A percentile compares a stretch with the other conserved stretches of the same genome.
Conservation (phyloP, 2,797 vertebrate genomes). For the Setipinna tenuifilis region DNA sequence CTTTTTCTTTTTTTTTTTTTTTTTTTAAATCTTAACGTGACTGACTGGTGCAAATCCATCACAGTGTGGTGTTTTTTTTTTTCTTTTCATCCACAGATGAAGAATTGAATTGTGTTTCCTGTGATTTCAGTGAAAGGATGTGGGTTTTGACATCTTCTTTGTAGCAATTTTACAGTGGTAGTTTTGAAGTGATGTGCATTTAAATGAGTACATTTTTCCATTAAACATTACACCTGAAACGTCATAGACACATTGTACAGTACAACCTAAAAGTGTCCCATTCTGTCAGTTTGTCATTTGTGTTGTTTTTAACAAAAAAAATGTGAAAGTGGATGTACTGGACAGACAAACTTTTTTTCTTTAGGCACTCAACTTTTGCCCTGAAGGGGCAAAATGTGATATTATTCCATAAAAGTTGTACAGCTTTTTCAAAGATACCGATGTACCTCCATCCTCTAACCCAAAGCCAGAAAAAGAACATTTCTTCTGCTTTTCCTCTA, state of each 20-base stretch:
- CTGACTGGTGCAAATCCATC: neutral
- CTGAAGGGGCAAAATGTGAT: neutral
- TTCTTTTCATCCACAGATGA: neutral
- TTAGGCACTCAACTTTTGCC: neutral
- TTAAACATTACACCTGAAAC: neutral
- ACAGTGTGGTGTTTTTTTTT: neutral
- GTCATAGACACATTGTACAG: neutral
- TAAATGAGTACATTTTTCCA: neutral
- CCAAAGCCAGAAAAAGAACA: neutral
- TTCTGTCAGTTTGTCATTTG: neutral
- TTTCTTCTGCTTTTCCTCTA: neutral
- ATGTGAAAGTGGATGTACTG: neutral
- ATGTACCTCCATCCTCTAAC: neutral
- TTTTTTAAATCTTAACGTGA: neutral
- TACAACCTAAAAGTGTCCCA: too few species aligned
- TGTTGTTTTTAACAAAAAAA: neutral
- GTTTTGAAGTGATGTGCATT: neutral
- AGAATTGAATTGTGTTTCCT: neutral
- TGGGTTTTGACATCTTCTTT: neutral
- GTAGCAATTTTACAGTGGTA: neutral
- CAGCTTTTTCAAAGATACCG: neutral
- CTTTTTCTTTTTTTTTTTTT: neutral
- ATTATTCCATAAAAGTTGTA: neutral
- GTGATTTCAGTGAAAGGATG: neutral
- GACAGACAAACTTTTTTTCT: neutral